phyloP scores from a whole-genome alignment of 1,140 invertebrate species.

The Drosophila kepulauana region DNA sequence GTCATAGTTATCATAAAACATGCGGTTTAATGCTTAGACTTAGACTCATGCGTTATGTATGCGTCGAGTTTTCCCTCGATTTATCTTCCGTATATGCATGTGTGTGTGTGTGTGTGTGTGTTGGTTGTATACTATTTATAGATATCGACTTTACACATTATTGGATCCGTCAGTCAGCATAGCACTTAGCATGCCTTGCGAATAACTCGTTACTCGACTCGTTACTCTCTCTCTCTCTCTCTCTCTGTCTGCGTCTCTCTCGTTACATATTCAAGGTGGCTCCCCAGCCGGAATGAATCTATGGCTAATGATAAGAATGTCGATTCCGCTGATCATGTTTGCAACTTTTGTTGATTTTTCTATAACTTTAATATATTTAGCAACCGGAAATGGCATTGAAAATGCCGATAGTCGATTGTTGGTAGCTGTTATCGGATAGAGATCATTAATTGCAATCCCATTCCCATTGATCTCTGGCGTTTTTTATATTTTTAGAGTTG shows the following conservation, averaged over 20 bases:
- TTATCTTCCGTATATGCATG: slow-evolving; percentile 61
- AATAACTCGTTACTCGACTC: slow-evolving; percentile 41
- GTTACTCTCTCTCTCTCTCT: slow-evolving; percentile 6
- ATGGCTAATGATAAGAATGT: slow-evolving; percentile 37
- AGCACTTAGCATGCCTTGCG: slow-evolving; percentile 43
- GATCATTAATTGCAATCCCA: not conserved
- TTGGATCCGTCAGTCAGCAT: slow-evolving; percentile 20
- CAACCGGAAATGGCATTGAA: slow-evolving; percentile 24
- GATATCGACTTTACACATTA: slow-evolving; percentile 64
- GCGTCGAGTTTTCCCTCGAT: slow-evolving; percentile 35
- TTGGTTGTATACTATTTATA: slow-evolving; percentile 63
- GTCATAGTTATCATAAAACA: slow-evolving; percentile 76
- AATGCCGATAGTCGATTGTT: slow-evolving; percentile 19
- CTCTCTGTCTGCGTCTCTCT: no score
- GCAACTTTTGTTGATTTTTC: not conserved
- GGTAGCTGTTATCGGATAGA: slow-evolving; percentile 21
- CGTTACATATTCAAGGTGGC: slow-evolving; percentile 74
- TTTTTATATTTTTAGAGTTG: slow-evolving; percentile 8
- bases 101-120: slow-evolving; percentile 18
- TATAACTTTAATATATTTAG: slow-evolving; percentile 43
- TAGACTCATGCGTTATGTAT: slow-evolving; percentile 47
- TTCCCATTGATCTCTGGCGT: not conserved
- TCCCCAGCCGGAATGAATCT: slow-evolving; percentile 20
- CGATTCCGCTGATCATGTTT: slow-evolving; percentile 8
- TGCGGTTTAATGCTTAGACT: slow-evolving; percentile 27